Evolutionary conservation across 35 echinoderm and acorn worm genomes (phyloP), one percentile per base, ranked within the genome.

Genomic region (Anneissia japonica): DNA sequence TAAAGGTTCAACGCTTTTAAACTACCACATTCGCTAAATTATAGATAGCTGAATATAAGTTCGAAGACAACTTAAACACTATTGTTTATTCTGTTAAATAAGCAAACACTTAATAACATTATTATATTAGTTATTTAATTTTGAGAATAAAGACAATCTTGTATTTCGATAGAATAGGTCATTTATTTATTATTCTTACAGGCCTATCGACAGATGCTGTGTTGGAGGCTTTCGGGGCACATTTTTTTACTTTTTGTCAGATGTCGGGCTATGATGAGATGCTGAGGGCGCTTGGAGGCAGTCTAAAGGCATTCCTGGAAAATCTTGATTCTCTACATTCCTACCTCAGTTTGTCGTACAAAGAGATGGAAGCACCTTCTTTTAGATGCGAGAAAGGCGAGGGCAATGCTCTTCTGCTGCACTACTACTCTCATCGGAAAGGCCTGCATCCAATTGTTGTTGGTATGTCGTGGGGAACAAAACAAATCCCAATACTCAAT

Each of bases 341-440:
- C 7, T 99, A 99, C 90, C 84, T 99, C 31, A 99, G 96, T 76
- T 89, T 99, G 38, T 99, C 96, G 38, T 99, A 99, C 82, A 93
- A 94, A 81, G 83, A 94, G 81, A 99, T 99, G 96, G 96, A 99
- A 78, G 96, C 96, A 21, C 96, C 96, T 23, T 99, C 96, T 1
- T 99, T 99, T 51, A 81, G 96, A 43, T 99, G 96, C 46, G 96
- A 99, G 75, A 82, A 84, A 75, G 45, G n/a, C 0, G 87, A 88
- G 33, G 92, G 94, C 43, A 81, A 94, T 36, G 92, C 92, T 26
- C 87, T 99, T 32, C 91, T 99, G 7, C 79, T 99, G 31, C 96
- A 99, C 79, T 99, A 99, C 74, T 99, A 99, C 83, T 99, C 96
- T 31, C 92, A 93, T 77, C 46, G 96, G 79, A 99, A 99, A 90